Percentiles rank a stretch among this genome's conserved stretches.
phyloP scores from a whole-genome alignment of 2,888 invertebrate species.

The Trissoscelio sp. region DNA sequence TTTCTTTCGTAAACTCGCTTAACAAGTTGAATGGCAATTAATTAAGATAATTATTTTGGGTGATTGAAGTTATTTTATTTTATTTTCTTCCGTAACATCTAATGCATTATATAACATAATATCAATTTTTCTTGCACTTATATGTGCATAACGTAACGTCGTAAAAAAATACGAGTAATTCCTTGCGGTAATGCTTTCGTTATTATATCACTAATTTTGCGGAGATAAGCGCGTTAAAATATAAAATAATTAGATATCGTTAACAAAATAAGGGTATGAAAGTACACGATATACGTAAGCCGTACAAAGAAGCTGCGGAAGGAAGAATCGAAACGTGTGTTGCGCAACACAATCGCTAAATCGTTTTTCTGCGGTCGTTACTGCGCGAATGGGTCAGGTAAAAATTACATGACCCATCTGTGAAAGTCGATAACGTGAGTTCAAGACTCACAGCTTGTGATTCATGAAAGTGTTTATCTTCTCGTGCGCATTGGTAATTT shows the following conservation, averaged over 20 bases:
- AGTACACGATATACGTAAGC: conserved; percentile 23
- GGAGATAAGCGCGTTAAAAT: conserved; percentile 41
- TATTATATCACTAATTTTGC: conserved; percentile 59
- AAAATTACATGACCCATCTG: conserved; percentile 68
- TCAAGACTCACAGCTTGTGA: conserved; percentile 30
- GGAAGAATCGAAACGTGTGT: conserved; percentile 54
- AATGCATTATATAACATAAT: conserved; percentile 32
- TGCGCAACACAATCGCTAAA: conserved; percentile 52
- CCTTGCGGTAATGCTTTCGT: conserved; percentile 43
- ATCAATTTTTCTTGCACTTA: conserved; percentile 49
- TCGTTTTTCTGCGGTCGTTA: conserved; percentile 47
- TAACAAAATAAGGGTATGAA: conserved; percentile 46
- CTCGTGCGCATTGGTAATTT: conserved; percentile 36
- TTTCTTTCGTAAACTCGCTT: no score
- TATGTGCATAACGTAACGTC: conserved; percentile 54
- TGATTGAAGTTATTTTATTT: conserved; percentile 6
- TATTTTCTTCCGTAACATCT: conserved; percentile 50
- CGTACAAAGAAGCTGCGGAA: conserved; percentile 65
- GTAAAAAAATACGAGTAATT: conserved; percentile 47
- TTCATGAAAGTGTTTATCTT: conserved; percentile 55
- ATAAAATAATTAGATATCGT: conserved; percentile 55
- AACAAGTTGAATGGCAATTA: conserved; percentile 2
- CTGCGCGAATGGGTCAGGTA: conserved; percentile 64
- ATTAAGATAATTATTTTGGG: conserved; percentile 6
- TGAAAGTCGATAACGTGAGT: conserved; percentile 66